These are phyloP conservation scores for Falco berigora DNA, from an alignment of 2,797 vertebrate genomes.

Conservation along the genomic window DNA sequence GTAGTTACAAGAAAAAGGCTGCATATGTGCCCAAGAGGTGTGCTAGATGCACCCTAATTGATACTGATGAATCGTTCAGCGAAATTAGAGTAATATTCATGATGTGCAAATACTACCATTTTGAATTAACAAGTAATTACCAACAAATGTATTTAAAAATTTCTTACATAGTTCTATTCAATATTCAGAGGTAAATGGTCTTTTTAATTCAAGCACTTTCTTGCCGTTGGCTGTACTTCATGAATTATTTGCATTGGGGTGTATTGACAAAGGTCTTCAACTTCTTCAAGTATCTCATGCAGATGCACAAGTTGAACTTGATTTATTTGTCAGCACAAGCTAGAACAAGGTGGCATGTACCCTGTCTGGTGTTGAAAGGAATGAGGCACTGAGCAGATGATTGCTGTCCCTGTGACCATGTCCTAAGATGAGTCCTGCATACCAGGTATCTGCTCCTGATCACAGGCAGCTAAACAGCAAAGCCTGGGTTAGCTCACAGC, in stretches of 20 bases:
- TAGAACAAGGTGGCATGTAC: neutral
- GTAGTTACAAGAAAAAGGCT: neutral
- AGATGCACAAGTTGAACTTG: neutral
- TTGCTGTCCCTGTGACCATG: neutral
- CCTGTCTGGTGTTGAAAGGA: neutral
- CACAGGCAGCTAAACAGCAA: neutral
- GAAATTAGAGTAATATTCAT: neutral
- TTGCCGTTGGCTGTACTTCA: fast-evolving
- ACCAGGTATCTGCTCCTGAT: neutral
- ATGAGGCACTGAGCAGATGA: neutral
- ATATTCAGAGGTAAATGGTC: neutral
- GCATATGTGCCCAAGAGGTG: neutral
- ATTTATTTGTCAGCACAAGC: neutral
- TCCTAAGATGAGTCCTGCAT: neutral
- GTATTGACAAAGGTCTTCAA: neutral
- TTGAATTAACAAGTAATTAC: neutral
- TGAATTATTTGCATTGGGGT: neutral
- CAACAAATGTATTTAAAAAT: neutral
- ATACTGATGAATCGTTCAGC: neutral
- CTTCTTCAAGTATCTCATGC: neutral
- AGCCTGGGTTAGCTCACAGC: neutral
- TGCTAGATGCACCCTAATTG: neutral
- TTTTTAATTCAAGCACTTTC: neutral
- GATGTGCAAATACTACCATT: neutral
- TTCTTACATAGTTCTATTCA: neutral